phyloP scores from a whole-genome alignment of 2,888 invertebrate genomes.

The Andrena praecox region DNA sequence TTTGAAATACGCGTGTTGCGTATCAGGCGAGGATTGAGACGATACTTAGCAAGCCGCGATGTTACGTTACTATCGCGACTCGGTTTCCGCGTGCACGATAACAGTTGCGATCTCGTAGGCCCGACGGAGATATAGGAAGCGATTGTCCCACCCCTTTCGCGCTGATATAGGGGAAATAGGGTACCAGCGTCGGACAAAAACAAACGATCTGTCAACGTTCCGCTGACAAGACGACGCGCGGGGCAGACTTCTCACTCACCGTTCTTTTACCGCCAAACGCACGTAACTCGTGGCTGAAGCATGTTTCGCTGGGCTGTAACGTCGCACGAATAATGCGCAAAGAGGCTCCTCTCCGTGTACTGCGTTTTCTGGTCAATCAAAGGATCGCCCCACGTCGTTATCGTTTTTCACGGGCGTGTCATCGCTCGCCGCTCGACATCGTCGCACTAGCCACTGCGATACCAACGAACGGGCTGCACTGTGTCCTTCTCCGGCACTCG shows the following conservation, averaged over 20 bases:
- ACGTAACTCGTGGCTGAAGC: constrained; percentile 56
- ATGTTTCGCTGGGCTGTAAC: constrained; percentile 47
- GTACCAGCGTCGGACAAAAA: constrained; percentile 48
- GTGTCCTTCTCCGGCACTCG: constrained; percentile 33
- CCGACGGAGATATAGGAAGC: constrained; percentile 20
- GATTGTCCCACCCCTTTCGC: constrained; percentile 54
- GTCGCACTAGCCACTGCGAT: constrained; percentile 31
- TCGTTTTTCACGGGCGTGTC: constrained; percentile 75
- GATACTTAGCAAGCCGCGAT: constrained; percentile 44
- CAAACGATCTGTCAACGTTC: constrained; percentile 62
- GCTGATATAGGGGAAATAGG: constrained; percentile 22
- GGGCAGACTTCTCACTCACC: constrained; percentile 47
- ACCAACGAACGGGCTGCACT: constrained; percentile 30
- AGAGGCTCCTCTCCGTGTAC: constrained; percentile 17
- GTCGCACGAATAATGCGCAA: constrained; percentile 37
- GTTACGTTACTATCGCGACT: constrained; percentile 55
- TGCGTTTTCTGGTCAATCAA: constrained; percentile 42
- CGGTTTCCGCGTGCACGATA: constrained; percentile 28
- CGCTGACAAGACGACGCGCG: constrained; percentile 5
- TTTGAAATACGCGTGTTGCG: constrained; percentile 18
- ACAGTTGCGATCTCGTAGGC: constrained; percentile 3
- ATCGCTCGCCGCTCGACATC: constrained; percentile 64
- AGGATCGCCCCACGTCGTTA: constrained; percentile 47
- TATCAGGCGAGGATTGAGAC: constrained; percentile 8
- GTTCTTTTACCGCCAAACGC: constrained; percentile 41